Conservation (phyloP, 92 coral and sea anemone species). For the Zoanthus solanderi region DNA sequence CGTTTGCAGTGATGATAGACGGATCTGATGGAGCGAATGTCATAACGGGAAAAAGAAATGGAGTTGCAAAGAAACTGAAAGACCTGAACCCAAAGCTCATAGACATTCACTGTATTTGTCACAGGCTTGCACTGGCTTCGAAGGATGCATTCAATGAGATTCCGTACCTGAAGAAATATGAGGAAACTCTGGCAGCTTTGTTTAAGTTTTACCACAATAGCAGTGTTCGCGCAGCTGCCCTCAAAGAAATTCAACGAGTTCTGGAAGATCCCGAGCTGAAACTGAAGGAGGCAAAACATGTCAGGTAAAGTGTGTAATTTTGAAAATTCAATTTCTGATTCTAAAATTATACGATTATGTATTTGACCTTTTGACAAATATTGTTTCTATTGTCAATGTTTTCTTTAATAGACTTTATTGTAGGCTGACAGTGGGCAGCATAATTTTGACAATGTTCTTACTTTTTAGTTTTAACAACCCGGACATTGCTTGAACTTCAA, state of each 20-base stretch:
- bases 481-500: background rate
- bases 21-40: background rate
- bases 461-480: no score
- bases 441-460: no score
- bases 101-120: background rate
- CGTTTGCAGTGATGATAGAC: background rate
- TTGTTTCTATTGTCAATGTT: no score
- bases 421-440: no score
- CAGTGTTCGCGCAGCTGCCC: constrained; percentile 7
- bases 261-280: constrained; percentile 24
- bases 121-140: background rate
- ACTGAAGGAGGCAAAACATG: constrained; percentile 23
- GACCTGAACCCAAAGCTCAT: background rate
- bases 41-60: background rate
- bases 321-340: constrained; percentile 10
- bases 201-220: constrained; percentile 9
- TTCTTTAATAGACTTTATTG: no score
- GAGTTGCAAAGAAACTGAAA: background rate
- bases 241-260: constrained; percentile 14
- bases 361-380: background rate
- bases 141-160: background rate
- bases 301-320: background rate
- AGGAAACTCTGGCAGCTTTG: background rate
- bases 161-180: background rate
- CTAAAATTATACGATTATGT: background rate